Evolutionary conservation across 2,888 invertebrate species (phyloP).

Genomic region (Gibbula magus): DNA sequence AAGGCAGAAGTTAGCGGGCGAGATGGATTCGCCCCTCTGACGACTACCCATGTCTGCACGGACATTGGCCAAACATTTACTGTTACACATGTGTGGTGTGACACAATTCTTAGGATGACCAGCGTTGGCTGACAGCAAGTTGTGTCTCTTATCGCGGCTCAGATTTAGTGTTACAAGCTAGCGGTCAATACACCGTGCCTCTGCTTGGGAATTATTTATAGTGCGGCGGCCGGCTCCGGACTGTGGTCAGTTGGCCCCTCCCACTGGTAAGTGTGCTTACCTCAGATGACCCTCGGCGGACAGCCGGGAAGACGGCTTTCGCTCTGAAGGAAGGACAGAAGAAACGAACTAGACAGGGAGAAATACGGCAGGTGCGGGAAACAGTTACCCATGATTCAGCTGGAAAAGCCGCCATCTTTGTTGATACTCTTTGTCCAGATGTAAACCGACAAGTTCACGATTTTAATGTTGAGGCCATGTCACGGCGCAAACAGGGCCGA

Average conservation of each 20-base stretch:
- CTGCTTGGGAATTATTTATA: conserved; percentile 1
- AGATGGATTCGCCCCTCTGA: neutral
- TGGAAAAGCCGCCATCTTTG: conserved; percentile 58
- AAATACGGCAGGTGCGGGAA: conserved; percentile 36
- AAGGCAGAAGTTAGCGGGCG: conserved; percentile 10
- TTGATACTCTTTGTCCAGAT: conserved; percentile 63
- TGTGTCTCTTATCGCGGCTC: neutral
- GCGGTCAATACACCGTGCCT: conserved; percentile 23
- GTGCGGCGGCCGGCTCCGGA: conserved; percentile 27
- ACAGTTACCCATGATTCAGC: conserved; percentile 46
- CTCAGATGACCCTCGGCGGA: conserved; percentile 33
- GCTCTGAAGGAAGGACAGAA: conserved; percentile 38
- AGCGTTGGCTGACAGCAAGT: neutral
- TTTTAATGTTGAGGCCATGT: conserved; percentile 47
- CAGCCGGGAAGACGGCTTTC: conserved; percentile 32
- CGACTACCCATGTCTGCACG: conserved; percentile 10
- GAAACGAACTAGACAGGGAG: conserved; percentile 38
- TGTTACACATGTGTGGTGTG: conserved; percentile 15
- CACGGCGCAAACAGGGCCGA: conserved; percentile 75
- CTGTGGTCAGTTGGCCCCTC: conserved; percentile 30
- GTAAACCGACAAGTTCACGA: conserved; percentile 48
- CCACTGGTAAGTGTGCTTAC: conserved; percentile 16
- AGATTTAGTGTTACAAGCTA: neutral
- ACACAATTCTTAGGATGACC: conserved; percentile 16
- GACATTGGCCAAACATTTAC: conserved; percentile 23